Percentiles rank a stretch among this genome's conserved stretches.
These are phyloP conservation scores for Platalea minor DNA, from an alignment of 2,797 vertebrate species.

Conservation along the genomic window DNA sequence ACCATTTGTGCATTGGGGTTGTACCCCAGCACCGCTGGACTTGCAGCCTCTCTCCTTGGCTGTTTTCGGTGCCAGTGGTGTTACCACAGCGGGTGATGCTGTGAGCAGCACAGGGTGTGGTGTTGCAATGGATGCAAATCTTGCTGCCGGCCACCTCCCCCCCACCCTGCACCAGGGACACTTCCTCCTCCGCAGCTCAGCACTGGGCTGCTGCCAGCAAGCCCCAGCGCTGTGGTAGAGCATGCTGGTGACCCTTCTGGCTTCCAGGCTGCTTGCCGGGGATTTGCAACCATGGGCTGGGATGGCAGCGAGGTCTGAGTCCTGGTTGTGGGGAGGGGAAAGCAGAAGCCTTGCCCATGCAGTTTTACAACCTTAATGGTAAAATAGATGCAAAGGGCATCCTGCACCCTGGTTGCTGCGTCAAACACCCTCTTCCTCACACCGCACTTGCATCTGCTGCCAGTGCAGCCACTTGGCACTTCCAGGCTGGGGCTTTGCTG, in stretches of 20 bases:
- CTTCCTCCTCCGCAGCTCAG: background rate
- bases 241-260: rapidly evolving
- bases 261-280: background rate
- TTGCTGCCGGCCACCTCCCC: background rate
- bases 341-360: background rate
- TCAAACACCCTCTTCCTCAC: background rate
- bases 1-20: rapidly evolving
- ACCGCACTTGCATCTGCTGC: rapidly evolving
- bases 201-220: background rate
- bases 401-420: rapidly evolving
- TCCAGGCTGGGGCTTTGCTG: background rate
- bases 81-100: rapidly evolving
- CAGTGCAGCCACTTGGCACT: rapidly evolving
- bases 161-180: rapidly evolving
- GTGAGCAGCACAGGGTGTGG: rapidly evolving
- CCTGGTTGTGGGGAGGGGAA: rapidly evolving
- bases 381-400: background rate
- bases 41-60: background rate
- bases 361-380: background rate
- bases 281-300: background rate
- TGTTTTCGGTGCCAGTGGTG: rapidly evolving
- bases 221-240: rapidly evolving
- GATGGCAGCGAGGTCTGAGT: rapidly evolving
- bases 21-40: rapidly evolving
- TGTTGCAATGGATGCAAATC: background rate